Evolutionary conservation across 2,797 vertebrate species (phyloP), one percentile per base, ranked within the genome.

Genomic region (Rhynchotus rufescens): DNA sequence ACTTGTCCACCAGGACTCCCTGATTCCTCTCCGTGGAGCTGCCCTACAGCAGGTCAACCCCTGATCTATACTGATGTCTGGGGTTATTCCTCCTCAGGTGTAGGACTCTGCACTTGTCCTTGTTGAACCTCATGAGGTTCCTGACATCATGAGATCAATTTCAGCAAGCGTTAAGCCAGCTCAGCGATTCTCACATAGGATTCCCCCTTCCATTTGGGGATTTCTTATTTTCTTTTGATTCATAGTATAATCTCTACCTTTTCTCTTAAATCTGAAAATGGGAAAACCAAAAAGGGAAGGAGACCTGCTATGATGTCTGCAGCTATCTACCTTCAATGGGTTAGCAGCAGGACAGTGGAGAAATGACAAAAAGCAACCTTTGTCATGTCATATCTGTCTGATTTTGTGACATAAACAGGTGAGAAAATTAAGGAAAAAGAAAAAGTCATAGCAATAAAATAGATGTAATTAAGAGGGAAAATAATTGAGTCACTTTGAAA

Each of bases 401-500:
- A 60, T 88, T 86, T 51, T 85, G 69, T 90, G 56, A 83, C 84
- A 96, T 12, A 52, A 80, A 44, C 32, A 89, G 56, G 69, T 89
- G 60, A 92, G 76, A 90, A 78, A 89, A 42, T n/a, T 72, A 59
- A 88, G 52, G 23, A 74, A 54, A 75, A 17, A 80, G 32, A 51
- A 80, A 88, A 84, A 67, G 45, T 66, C 56, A 75, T 47, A 88
- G 38, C 59, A 80, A 40, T 69, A 90, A 84, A 92, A 15, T 67
- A 62, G 89, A 75, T 72, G 21, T 74, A 45, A 89, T 88, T 49
- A 86, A 34, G 47, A 90, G 16, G 54, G n/a, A 16, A 93, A 59
- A 87, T 88, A 91, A 57, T 6, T 26, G 66, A 96, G 73, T 89
- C 16, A 91, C 90, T 83, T 80, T 90, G 81, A 90, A 82, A 92